Evolutionary conservation across 1,140 invertebrate genomes (phyloP), one percentile per base, ranked within the genome.

Genomic region (Cyclargus thomasi): DNA sequence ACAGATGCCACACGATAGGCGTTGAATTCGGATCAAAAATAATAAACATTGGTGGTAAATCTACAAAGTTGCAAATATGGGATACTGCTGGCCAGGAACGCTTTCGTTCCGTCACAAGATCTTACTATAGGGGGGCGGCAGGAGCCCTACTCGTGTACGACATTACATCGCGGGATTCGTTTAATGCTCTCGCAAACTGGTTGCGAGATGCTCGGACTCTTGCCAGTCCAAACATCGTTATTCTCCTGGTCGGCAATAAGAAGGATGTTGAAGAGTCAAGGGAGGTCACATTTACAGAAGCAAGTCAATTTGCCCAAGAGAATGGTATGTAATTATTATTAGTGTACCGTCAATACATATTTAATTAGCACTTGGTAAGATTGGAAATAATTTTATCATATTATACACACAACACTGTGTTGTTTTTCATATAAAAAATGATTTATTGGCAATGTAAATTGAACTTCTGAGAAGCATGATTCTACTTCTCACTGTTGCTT

Each of bases 11-110:
- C 82, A 96, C 95, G 20, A 96, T 95, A 91, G 95, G 95, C 63
- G 95, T 97, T 29, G 95, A 97, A 83, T 97, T 97, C 93, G 96
- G 96, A 57, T 96, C 95, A 1, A 95, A 95, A 82, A 95, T 97
- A 90, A 93, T 96, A 8, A 96, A 94, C 70, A 95, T 97, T 79
- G 95, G 95, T 71, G 95, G 95, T 2, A 96, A 96, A 87, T 94
- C 95, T 70, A 95, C 96, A 18, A 97, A 97, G 90, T 88, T 97
- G 53, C 96, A 97, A 79, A 96, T 97, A 73, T 96, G 96, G 96
- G 95, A 96, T 80, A 93, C 90, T 75, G 91, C 91, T n/a, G 91
- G 91, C 4, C 91, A 92, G 69, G 91, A 92, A 68, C 81, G 92
- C 64, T 92, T 91, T 76, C 91, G 95, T 69, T 96, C 95, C 22